Conservation (phyloP, 2,113 vertebrate species). For the Xiphophorus couchianus region DNA sequence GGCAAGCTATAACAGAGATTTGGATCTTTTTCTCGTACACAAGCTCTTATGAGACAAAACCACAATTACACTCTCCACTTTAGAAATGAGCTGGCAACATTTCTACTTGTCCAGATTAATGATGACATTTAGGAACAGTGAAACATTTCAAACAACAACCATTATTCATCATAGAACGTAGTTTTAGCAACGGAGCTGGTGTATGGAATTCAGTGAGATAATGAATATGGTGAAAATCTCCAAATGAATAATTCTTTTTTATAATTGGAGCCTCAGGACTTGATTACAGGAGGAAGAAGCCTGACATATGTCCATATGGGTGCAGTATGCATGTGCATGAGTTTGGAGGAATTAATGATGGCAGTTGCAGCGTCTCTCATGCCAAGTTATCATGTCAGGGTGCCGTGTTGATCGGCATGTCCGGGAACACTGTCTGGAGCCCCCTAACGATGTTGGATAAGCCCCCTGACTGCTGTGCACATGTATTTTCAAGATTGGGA, state of each 20-base stretch:
- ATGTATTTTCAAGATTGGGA: conserved; percentile 54
- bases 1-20: conserved; percentile 51
- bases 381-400: conserved; percentile 31
- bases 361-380: conserved; percentile 32
- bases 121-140: conserved; percentile 73
- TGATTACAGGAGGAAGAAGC: conserved; percentile 32
- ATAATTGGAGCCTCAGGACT: conserved; percentile 59
- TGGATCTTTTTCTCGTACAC: conserved; percentile 50
- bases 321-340: neutral
- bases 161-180: conserved; percentile 64
- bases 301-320: conserved; percentile 21
- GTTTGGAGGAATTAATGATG: conserved; percentile 36
- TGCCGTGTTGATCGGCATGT: conserved; percentile 27
- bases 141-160: conserved; percentile 70
- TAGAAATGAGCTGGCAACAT: conserved; percentile 28
- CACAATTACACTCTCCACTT: conserved; percentile 39
- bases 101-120: conserved; percentile 68
- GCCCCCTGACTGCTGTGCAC: conserved; percentile 42
- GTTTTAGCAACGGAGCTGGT: conserved; percentile 54
- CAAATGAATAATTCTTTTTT: conserved; percentile 71
- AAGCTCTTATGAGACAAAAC: conserved; percentile 57
- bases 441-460: conserved; percentile 49
- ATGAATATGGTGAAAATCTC: conserved; percentile 59
- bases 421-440: conserved; percentile 42
- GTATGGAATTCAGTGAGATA: conserved; percentile 54